These are phyloP conservation scores for Pempheris klunzingeri DNA, from an alignment of 2,797 vertebrate genomes.

Conservation along the genomic window DNA sequence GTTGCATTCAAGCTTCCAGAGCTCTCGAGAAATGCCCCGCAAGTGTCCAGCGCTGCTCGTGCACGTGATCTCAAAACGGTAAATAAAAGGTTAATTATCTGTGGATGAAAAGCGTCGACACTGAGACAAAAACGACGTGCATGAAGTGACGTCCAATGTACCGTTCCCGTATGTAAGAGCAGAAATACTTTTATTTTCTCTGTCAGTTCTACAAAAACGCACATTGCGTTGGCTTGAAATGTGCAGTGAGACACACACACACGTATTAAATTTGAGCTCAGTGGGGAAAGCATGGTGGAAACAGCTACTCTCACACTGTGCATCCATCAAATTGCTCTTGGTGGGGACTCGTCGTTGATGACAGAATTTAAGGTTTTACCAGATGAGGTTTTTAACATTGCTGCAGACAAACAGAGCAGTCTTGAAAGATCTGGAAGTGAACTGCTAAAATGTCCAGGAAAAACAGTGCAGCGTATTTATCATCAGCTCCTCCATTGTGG, in stretches of 20 bases:
- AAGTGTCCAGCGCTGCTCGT: constrained; percentile 8
- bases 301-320: constrained; percentile 28
- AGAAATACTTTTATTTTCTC: constrained; percentile 49
- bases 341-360: constrained; percentile 62
- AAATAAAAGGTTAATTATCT: too few species aligned
- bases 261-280: constrained; percentile 24
- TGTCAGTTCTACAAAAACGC: constrained; percentile 60
- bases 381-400: constrained; percentile 52
- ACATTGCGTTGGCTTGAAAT: constrained; percentile 33
- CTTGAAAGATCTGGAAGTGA: constrained; percentile 52
- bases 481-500: constrained; percentile 50
- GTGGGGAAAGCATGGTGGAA: constrained; percentile 28
- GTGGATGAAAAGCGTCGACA: constrained; percentile 18
- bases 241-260: constrained; percentile 22
- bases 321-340: constrained; percentile 63
- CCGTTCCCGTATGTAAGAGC: constrained; percentile 27
- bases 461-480: constrained; percentile 45
- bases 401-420: constrained; percentile 40
- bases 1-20: constrained; percentile 37
- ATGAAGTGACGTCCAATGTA: constrained; percentile 6
- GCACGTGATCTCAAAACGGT: constrained; percentile 38
- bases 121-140: constrained; percentile 24
- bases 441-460: constrained; percentile 50
- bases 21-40: constrained; percentile 6
- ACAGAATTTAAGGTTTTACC: constrained; percentile 65